Conservation (phyloP, 2,113 vertebrate species). For the Paraplagusia blochii region DNA sequence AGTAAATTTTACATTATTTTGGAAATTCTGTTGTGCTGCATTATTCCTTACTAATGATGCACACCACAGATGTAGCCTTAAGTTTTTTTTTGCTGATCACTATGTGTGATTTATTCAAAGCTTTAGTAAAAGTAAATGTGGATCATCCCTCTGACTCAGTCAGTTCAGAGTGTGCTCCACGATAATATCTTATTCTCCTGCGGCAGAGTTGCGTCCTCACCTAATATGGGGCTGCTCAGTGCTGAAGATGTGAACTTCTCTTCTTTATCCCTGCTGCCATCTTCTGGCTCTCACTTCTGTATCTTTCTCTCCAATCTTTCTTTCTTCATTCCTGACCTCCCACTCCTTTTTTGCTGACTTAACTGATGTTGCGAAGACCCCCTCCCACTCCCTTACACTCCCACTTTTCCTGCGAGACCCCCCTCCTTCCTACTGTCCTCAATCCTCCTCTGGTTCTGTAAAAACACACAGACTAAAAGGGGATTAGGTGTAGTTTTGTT, state of each 20-base stretch:
- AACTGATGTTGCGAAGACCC: conserved; percentile 32
- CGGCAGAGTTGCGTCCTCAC: conserved; percentile 54
- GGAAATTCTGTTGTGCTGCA: no score
- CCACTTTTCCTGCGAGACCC: conserved; percentile 19
- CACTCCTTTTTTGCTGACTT: conserved; percentile 4
- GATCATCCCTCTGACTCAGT: conserved; percentile 29
- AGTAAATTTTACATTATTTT: no score
- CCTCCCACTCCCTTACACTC: conserved; percentile 14
- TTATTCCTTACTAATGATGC: no score
- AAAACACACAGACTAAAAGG: conserved; percentile 46
- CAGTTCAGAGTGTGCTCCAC: conserved; percentile 46
- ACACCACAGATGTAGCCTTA: no score
- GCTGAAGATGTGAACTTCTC: conserved; percentile 19
- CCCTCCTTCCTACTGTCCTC: conserved; percentile 16
- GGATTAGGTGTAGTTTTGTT: conserved; percentile 44
- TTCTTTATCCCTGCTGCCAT: neutral
- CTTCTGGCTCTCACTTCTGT: conserved; percentile 1
- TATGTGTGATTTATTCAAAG: conserved; percentile 52
- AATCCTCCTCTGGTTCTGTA: conserved; percentile 34
- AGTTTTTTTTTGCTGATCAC: no score
- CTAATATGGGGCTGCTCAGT: conserved; percentile 75
- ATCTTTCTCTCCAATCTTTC: conserved; percentile 23
- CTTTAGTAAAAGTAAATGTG: conserved; percentile 7
- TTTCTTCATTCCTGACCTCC: neutral
- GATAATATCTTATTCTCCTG: conserved; percentile 64